Conservation (phyloP, 2,113 vertebrate species). For the Neofelis nebulosa region DNA sequence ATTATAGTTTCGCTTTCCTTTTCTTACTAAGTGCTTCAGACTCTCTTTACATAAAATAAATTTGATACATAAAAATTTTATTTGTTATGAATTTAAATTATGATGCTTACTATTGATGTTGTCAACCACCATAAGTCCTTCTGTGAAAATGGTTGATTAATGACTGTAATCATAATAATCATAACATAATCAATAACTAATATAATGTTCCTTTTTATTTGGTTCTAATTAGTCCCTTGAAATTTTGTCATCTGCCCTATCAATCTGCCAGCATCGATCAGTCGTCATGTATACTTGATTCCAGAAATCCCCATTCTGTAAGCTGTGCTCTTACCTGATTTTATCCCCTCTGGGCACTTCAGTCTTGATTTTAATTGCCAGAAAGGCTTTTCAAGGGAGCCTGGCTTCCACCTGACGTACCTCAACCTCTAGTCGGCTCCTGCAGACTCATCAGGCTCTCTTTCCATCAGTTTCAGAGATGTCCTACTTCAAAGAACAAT, state of each 20-base stretch:
- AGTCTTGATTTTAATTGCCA: background rate
- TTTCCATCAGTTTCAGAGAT: background rate
- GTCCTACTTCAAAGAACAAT: background rate
- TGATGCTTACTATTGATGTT: background rate
- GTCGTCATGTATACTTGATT: background rate
- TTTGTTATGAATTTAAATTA: background rate
- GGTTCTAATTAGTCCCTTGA: background rate
- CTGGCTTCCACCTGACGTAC: background rate
- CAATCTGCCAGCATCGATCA: background rate
- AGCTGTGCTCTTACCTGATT: background rate
- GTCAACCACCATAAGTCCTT: background rate
- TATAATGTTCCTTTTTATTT: background rate
- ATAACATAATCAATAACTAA: too few relatives aligned
- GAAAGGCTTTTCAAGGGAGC: background rate
- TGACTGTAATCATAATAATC: too few relatives aligned
- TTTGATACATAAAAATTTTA: background rate
- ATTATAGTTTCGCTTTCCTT: background rate
- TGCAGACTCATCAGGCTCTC: background rate
- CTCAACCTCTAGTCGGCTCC: background rate
- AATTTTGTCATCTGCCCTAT: background rate
- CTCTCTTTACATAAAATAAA: background rate
- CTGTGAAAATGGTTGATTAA: background rate
- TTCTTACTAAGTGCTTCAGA: background rate
- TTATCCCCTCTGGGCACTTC: background rate
- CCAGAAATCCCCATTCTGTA: background rate